Evolutionary conservation across 2,888 invertebrate species (phyloP).

Genomic region (Yponomeuta sedellus): DNA sequence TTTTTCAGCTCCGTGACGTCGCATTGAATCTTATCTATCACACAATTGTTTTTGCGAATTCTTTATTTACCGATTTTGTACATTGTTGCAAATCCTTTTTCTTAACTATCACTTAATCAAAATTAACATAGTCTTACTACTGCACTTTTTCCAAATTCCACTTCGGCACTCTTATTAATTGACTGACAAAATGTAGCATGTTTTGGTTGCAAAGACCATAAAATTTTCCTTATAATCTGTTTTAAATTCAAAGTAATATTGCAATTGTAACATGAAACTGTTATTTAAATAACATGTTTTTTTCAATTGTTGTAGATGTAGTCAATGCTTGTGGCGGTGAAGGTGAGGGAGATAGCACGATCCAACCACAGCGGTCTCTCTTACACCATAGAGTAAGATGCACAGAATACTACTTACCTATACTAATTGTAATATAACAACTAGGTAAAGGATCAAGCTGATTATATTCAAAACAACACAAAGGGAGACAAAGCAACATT

Average conservation of each 20-base stretch:
- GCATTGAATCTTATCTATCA: not conserved
- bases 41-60: not conserved
- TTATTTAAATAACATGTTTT: constrained; percentile 42
- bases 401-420: constrained; percentile 20
- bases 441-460: not conserved
- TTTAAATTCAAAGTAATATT: not conserved
- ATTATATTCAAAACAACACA: constrained; percentile 14
- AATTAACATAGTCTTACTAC: constrained; percentile 7
- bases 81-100: not conserved
- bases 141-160: constrained; percentile 3
- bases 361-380: constrained; percentile 75
- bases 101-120: not conserved
- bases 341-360: constrained; percentile 80
- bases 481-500: constrained; percentile 16
- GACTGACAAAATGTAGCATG: not conserved
- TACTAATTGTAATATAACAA: not conserved
- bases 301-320: constrained; percentile 86
- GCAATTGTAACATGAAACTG: constrained; percentile 1
- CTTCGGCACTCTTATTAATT: not conserved
- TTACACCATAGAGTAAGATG: constrained; percentile 73
- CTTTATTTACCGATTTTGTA: not conserved
- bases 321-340: constrained; percentile 93
- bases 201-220: not conserved
- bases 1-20: not conserved
- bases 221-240: not conserved